Conservation (phyloP, 2,797 vertebrate species). For the Champsocephalus gunnari region DNA sequence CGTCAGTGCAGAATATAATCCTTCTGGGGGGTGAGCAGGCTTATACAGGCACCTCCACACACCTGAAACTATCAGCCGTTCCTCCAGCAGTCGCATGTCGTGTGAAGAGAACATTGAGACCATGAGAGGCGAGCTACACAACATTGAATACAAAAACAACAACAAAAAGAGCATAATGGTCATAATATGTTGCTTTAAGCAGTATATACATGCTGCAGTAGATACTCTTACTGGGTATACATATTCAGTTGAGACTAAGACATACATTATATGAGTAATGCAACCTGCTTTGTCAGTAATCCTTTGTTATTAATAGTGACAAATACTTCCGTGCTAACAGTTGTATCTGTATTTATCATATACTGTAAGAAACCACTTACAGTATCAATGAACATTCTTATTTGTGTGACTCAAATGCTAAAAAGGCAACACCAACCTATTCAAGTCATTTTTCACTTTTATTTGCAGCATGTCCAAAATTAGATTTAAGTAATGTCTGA, state of each 20-base stretch:
- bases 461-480: constrained; percentile 3
- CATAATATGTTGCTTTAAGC: too few relatives aligned
- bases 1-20: neutral
- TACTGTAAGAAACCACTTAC: neutral
- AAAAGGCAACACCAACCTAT: neutral
- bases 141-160: neutral
- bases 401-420: constrained; percentile 12
- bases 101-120: neutral
- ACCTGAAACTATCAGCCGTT: neutral
- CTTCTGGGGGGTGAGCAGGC: neutral
- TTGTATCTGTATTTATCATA: neutral
- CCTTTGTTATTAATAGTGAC: neutral
- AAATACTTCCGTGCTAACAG: neutral
- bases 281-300: neutral
- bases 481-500: constrained; percentile 11
- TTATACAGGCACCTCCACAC: neutral
- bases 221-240: neutral
- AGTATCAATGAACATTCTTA: neutral
- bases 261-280: neutral
- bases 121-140: neutral
- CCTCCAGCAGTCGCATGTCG: constrained; percentile 4
- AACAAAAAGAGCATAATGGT: too few relatives aligned
- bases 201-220: too few relatives aligned
- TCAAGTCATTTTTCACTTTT: constrained; percentile 15
- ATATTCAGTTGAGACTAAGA: neutral